Evolutionary conservation across 2,888 invertebrate genomes (phyloP), one percentile per base, ranked within the genome.

Genomic region (Calameuta pallipes): DNA sequence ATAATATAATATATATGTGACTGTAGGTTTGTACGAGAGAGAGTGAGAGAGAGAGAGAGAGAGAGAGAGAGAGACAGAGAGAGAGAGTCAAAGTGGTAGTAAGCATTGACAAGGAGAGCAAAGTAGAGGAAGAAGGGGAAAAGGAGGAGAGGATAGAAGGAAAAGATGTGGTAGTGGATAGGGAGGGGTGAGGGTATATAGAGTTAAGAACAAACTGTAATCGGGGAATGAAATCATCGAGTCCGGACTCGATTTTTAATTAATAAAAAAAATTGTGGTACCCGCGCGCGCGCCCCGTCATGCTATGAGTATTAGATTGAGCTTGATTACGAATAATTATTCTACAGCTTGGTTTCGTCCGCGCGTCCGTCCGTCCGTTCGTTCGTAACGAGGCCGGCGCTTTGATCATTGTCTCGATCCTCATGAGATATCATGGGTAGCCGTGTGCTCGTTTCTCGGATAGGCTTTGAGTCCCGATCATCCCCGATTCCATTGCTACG

Each of bases 241-340:
- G 78, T 77, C 79, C 79, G 82, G 83, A 78, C 82, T 85, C 79
- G 81, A 86, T 85, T 88, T 83, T 84, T 85, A 87, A 88, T 88
- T 87, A 86, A 88, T 85, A 86, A 75, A 81, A 77, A 76, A 73
- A 77, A 34, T 82, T 80, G 77, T 79, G 80, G 75, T 73, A 76
- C 73, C 74, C 74, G n/a, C 74, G 74, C 37, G 74, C 74, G 37
- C 74, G 88, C 86, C 82, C 83, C 86, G 88, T 88, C 88, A 88
- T 88, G 83, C 83, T 83, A 78, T 83, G 85, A 83, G 88, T 88
- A 89, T 89, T 89, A 90, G 90, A 90, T 91, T 87, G 89, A 89
- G 84, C 88, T 89, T 89, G 90, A 90, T 90, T 90, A 88, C 87
- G 87, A 89, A 88, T 90, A 90, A 91, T 90, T 90, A 90, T 89